Conservation (phyloP, 2,113 vertebrate species). For the Dendropsophus ebraccatus region DNA sequence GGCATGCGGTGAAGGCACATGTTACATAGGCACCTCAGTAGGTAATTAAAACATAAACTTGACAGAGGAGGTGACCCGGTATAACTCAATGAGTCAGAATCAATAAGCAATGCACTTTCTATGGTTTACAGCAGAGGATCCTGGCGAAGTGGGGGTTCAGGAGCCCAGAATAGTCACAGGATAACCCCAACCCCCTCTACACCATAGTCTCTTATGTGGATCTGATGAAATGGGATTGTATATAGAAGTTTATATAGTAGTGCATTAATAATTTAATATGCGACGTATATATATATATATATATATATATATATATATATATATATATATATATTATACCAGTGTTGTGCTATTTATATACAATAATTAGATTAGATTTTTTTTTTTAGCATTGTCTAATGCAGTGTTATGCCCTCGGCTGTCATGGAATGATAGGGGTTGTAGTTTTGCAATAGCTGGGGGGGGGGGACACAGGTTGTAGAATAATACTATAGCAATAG, state of each 20-base stretch:
- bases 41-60: conserved; percentile 57
- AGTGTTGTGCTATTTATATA: not conserved
- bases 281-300: too few relatives aligned
- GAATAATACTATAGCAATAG: too few relatives aligned
- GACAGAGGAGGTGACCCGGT: conserved; percentile 52
- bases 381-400: too few relatives aligned
- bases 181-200: not conserved
- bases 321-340: too few relatives aligned
- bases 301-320: not conserved
- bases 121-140: not conserved
- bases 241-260: too few relatives aligned
- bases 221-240: too few relatives aligned
- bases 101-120: conserved; percentile 42
- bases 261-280: too few relatives aligned
- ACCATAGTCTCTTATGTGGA: not conserved
- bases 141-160: not conserved
- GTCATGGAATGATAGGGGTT: too few relatives aligned
- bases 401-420: too few relatives aligned
- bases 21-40: conserved; percentile 38
- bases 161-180: not conserved
- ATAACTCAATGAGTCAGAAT: conserved; percentile 48
- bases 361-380: not conserved
- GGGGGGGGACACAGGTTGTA: too few relatives aligned
- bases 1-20: conserved; percentile 37
- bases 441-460: too few relatives aligned